Conservation (phyloP, 2,888 invertebrate genomes). For the Chaitophorus viminalis region DNA sequence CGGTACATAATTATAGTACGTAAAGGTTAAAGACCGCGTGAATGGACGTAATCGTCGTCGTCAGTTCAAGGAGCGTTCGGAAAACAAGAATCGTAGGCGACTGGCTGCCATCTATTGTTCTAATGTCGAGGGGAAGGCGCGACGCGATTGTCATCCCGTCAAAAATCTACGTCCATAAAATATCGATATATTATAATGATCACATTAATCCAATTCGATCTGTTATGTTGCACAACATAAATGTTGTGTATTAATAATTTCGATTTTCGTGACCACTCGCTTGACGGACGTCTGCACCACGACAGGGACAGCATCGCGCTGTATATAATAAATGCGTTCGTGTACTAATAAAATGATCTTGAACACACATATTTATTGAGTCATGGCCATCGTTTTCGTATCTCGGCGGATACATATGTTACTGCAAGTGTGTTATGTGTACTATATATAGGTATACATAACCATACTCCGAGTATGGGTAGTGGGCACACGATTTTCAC, state of each 20-base stretch:
- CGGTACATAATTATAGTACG: neutral
- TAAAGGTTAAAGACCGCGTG: conserved; percentile 1
- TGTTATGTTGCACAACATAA: conserved; percentile 12
- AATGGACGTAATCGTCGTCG: neutral
- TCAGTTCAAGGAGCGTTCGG: conserved; percentile 6
- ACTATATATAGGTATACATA: too few species aligned
- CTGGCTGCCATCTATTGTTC: conserved; percentile 19
- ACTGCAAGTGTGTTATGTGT: neutral
- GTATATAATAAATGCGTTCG: neutral
- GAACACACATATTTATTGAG: conserved; percentile 37
- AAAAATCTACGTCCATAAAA: neutral
- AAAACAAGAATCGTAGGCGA: conserved; percentile 3
- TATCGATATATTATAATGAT: neutral
- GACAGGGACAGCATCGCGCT: neutral
- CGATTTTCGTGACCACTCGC: conserved; percentile 30
- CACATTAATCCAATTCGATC: neutral
- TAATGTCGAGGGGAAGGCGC: neutral
- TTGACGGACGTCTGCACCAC: conserved; percentile 53
- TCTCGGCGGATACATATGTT: neutral
- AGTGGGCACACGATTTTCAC: neutral
- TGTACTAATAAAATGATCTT: conserved; percentile 20
- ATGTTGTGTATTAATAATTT: conserved; percentile 33
- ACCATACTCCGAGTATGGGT: neutral
- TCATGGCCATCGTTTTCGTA: conserved; percentile 37
- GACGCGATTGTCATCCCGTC: conserved; percentile 20